Evolutionary conservation across 2,888 invertebrate genomes (phyloP).

Genomic region (Trissonchulus latispiculum): DNA sequence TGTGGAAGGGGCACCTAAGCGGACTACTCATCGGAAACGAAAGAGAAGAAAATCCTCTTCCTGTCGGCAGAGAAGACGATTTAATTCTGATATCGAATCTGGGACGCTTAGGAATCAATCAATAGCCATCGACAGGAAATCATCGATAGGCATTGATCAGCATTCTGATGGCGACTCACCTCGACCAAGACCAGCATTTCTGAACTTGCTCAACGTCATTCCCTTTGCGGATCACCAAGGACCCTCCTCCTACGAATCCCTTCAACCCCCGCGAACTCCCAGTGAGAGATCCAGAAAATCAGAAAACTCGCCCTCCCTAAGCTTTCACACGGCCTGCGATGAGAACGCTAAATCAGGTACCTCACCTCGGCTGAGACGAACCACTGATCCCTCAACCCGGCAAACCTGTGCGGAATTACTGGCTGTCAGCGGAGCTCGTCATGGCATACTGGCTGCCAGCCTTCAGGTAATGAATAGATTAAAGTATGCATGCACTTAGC

Average conservation of each 20-base stretch:
- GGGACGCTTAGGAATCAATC: no score
- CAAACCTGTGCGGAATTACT: no score
- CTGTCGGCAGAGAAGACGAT: neutral
- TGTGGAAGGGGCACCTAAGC: no score
- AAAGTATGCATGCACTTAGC: no score
- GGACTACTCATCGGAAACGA: neutral
- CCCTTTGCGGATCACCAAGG: neutral
- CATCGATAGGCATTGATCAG: neutral
- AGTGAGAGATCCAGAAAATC: neutral
- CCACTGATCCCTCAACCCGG: no score
- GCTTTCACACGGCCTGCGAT: slow-evolving; percentile 10
- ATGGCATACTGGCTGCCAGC: no score
- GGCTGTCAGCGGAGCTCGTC: no score
- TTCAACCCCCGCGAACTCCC: neutral
- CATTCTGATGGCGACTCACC: neutral
- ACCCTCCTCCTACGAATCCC: neutral
- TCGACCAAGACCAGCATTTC: neutral
- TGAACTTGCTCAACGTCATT: neutral
- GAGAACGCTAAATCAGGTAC: no score
- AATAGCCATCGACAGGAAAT: no score
- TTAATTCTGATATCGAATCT: neutral
- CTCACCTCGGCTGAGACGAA: no score
- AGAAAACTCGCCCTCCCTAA: neutral
- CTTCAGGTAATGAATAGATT: no score
- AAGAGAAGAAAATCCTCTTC: neutral